Conservation (phyloP, 1,140 invertebrate species). For the Spodoptera litura region DNA sequence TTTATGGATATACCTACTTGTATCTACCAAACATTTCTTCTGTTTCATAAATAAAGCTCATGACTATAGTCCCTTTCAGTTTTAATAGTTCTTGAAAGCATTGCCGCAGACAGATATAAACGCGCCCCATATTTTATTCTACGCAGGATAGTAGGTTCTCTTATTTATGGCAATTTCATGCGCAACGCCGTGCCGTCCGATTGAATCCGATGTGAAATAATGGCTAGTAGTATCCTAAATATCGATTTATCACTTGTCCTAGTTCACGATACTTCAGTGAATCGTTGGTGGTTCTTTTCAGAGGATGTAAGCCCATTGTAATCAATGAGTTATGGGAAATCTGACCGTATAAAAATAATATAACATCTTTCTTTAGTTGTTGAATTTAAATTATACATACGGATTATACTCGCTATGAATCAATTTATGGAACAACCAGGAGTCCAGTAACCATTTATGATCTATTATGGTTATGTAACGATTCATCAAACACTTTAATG, state of each 20-base stretch:
- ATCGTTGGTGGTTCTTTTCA: background rate
- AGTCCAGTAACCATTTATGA: background rate
- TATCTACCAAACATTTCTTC: background rate
- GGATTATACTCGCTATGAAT: background rate
- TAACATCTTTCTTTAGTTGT: no score
- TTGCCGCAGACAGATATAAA: slow-evolving; percentile 29
- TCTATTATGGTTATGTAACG: slow-evolving; percentile 19
- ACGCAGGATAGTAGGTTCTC: background rate
- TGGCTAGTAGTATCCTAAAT: slow-evolving; percentile 10
- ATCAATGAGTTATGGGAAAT: no score
- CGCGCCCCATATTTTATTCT: slow-evolving; percentile 28
- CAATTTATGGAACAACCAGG: background rate
- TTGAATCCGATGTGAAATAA: slow-evolving; percentile 31
- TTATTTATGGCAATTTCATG: slow-evolving; percentile 33
- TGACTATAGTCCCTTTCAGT: slow-evolving; percentile 8
- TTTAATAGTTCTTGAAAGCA: slow-evolving; percentile 30
- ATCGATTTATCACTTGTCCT: slow-evolving; percentile 27
- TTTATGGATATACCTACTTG: no score
- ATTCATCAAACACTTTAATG: background rate
- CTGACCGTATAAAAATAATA: no score
- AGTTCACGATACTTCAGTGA: slow-evolving; percentile 1
- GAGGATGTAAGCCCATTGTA: background rate
- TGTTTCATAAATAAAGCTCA: background rate
- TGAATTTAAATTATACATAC: no score
- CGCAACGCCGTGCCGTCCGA: background rate